phyloP scores from a whole-genome alignment of 2,888 invertebrate genomes.

The Thymelicus lineola region DNA sequence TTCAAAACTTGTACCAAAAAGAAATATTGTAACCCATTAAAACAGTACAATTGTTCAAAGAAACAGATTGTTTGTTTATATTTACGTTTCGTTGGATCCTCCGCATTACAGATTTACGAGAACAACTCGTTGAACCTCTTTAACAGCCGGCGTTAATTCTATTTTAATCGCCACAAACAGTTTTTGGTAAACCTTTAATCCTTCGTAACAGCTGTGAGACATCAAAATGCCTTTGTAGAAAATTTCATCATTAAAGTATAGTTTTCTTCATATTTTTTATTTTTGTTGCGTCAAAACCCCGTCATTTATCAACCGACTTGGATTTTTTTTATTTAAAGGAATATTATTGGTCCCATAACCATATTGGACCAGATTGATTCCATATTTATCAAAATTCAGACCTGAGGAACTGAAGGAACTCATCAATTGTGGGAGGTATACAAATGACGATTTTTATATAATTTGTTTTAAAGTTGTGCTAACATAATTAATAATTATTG shows the following conservation, averaged over 20 bases:
- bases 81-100: constrained; percentile 29
- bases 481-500: too few relatives aligned
- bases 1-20: neutral
- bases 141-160: constrained; percentile 34
- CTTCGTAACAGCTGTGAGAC: constrained; percentile 6
- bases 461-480: too few relatives aligned
- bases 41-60: constrained; percentile 13
- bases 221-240: neutral
- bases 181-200: constrained; percentile 33
- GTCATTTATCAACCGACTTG: too few relatives aligned
- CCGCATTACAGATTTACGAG: constrained; percentile 30
- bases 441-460: too few relatives aligned
- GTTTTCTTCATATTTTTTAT: too few relatives aligned
- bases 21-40: constrained; percentile 10
- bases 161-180: constrained; percentile 32
- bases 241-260: neutral
- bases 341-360: too few relatives aligned
- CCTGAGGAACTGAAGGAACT: too few relatives aligned
- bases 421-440: too few relatives aligned
- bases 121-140: constrained; percentile 23
- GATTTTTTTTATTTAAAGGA: too few relatives aligned
- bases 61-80: constrained; percentile 14
- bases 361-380: too few relatives aligned
- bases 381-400: too few relatives aligned
- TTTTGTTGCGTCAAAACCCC: too few relatives aligned